These are phyloP conservation scores for Brotula barbata DNA, from an alignment of 2,797 vertebrate genomes.

Conservation along the genomic window DNA sequence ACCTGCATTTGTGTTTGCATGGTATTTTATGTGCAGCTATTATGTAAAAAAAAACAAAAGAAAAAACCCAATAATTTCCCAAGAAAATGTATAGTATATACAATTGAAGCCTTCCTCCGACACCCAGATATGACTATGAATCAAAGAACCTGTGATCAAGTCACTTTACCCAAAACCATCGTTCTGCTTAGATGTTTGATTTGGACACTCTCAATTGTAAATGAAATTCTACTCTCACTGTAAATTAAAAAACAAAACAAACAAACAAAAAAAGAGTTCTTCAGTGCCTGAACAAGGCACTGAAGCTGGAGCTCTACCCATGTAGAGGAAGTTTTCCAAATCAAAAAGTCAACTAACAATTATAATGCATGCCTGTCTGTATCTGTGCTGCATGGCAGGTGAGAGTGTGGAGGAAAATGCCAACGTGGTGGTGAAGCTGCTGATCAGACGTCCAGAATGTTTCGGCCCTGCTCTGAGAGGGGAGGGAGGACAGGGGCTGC, in stretches of 20 bases:
- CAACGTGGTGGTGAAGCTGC: constrained; percentile 97
- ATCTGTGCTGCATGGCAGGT: constrained; percentile 72
- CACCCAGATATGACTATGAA: no score
- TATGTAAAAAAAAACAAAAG: background rate
- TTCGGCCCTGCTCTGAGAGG: constrained; percentile 96
- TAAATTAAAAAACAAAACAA: no score
- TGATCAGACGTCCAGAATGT: constrained; percentile 95
- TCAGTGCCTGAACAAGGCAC: no score
- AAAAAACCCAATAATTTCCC: background rate
- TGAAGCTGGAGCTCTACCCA: no score
- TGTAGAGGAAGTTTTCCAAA: constrained; percentile 11
- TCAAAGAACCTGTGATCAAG: no score
- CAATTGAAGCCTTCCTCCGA: no score
- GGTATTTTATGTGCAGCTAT: background rate
- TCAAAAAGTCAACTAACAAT: background rate
- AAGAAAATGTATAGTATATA: no score
- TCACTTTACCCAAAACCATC: no score
- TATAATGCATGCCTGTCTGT: background rate
- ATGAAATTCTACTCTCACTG: no score
- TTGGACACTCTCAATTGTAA: no score
- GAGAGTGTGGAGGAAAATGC: constrained; percentile 99
- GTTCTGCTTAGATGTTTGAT: no score
- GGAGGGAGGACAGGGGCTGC: constrained; percentile 93
- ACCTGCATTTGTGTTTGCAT: background rate
- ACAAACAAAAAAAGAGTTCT: no score